Conservation (phyloP, 2,797 vertebrate species). For the Hozukius guyotensis region DNA sequence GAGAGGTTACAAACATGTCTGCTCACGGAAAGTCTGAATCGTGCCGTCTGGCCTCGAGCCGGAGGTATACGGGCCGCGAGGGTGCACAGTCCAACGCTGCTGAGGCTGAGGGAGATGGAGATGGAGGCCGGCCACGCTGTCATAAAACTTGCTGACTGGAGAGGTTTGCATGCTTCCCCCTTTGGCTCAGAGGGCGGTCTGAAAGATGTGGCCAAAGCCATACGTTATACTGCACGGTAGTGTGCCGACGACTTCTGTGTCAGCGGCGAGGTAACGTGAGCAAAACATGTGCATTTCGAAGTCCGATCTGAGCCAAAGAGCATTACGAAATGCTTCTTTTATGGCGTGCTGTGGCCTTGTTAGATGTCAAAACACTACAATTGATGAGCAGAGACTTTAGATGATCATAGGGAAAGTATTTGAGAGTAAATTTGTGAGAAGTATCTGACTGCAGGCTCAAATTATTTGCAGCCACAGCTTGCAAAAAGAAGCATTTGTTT, state of each 20-base stretch:
- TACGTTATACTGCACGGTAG: conserved; percentile 58
- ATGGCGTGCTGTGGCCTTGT: conserved; percentile 54
- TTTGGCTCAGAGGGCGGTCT: conserved; percentile 41
- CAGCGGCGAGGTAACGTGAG: conserved; percentile 61
- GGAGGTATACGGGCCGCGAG: conserved; percentile 41
- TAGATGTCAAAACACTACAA: conserved; percentile 32
- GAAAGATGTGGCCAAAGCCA: conserved; percentile 30
- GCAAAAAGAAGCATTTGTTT: neutral
- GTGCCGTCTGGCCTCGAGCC: conserved; percentile 78
- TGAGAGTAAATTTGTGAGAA: conserved; percentile 1
- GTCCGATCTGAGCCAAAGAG: conserved; percentile 10
- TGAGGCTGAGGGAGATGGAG: conserved; percentile 59
- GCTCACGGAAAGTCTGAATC: conserved; percentile 90
- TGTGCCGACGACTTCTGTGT: conserved; percentile 46
- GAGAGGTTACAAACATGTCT: conserved; percentile 82
- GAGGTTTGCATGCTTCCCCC: conserved; percentile 50
- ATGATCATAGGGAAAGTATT: conserved; percentile 28
- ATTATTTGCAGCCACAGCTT: neutral
- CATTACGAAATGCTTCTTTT: conserved; percentile 45
- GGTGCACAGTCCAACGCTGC: conserved; percentile 61
- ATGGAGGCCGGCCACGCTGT: conserved; percentile 48
- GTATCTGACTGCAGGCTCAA: neutral
- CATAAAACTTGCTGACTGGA: conserved; percentile 61
- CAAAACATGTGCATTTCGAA: conserved; percentile 27
- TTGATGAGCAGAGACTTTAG: conserved; percentile 31